Percentiles rank a stretch among this genome's conserved stretches.
phyloP scores from a whole-genome alignment of 2,888 invertebrate genomes.

The Unio delphinus region DNA sequence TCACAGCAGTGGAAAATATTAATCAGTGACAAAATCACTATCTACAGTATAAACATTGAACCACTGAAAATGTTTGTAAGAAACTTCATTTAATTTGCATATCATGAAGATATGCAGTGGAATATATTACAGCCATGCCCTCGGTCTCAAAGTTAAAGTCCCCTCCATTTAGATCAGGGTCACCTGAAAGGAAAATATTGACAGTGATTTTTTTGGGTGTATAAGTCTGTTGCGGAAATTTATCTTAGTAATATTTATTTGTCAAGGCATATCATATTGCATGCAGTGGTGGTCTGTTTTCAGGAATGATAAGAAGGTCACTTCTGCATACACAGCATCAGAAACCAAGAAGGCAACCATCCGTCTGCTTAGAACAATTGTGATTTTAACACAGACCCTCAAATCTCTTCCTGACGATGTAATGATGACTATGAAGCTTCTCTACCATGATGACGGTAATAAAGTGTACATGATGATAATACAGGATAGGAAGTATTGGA shows the following conservation, averaged over 20 bases:
- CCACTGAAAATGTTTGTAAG: too few relatives aligned
- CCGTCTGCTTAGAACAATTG: slow-evolving; percentile 68
- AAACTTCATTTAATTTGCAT: too few relatives aligned
- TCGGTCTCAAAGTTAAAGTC: too few relatives aligned
- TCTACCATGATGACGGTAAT: slow-evolving; percentile 71
- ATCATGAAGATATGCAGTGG: too few relatives aligned
- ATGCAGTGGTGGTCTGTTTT: neutral
- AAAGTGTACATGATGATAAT: neutral
- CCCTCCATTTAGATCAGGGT: too few relatives aligned
- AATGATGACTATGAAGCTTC: slow-evolving; percentile 71
- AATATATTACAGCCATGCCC: too few relatives aligned
- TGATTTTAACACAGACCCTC: slow-evolving; percentile 69
- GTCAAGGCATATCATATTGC: neutral
- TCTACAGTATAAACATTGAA: too few relatives aligned
- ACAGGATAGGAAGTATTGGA: neutral
- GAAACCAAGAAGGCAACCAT: slow-evolving; percentile 71
- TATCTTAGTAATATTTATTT: neutral
- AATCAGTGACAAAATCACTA: too few relatives aligned
- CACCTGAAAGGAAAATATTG: too few relatives aligned
- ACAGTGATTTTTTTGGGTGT: too few relatives aligned
- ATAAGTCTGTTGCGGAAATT: too few relatives aligned
- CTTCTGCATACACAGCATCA: slow-evolving; percentile 56
- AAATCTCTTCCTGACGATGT: slow-evolving; percentile 69
- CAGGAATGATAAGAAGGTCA: slow-evolving; percentile 66
- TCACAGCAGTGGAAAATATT: too few relatives aligned